Conservation (phyloP, 2,113 vertebrate genomes). For the Accipiter virgatus region DNA sequence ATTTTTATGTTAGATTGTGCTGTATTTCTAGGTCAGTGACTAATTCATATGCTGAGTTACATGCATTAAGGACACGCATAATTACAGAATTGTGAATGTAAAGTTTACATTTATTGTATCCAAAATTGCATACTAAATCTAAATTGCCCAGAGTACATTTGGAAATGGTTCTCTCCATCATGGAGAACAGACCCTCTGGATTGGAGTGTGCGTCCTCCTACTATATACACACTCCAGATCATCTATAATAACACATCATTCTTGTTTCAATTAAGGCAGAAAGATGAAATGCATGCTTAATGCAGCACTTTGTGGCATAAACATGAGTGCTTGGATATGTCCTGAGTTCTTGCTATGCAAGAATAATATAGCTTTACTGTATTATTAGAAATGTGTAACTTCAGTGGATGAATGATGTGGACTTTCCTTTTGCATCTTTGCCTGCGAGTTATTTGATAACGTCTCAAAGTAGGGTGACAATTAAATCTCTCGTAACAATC, state of each 20-base stretch:
- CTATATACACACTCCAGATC: background rate
- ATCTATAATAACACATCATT: background rate
- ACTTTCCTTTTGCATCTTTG: background rate
- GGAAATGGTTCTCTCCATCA: background rate
- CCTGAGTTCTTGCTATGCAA: background rate
- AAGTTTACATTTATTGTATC: background rate
- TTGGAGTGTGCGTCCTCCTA: background rate
- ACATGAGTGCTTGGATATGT: background rate
- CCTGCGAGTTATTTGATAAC: background rate
- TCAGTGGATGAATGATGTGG: background rate
- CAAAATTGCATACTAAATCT: background rate
- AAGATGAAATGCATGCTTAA: background rate
- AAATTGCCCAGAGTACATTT: background rate
- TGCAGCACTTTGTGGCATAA: background rate
- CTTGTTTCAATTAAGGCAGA: background rate
- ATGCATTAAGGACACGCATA: background rate
- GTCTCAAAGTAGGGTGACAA: background rate
- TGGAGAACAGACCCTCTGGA: background rate
- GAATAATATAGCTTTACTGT: background rate
- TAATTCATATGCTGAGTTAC: background rate
- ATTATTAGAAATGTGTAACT: background rate
- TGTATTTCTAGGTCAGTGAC: background rate
- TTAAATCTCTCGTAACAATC: background rate
- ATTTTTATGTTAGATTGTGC: background rate
- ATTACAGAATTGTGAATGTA: background rate